These are phyloP conservation scores for Istiophorus platypterus DNA, from an alignment of 2,113 vertebrate genomes.

Conservation along the genomic window DNA sequence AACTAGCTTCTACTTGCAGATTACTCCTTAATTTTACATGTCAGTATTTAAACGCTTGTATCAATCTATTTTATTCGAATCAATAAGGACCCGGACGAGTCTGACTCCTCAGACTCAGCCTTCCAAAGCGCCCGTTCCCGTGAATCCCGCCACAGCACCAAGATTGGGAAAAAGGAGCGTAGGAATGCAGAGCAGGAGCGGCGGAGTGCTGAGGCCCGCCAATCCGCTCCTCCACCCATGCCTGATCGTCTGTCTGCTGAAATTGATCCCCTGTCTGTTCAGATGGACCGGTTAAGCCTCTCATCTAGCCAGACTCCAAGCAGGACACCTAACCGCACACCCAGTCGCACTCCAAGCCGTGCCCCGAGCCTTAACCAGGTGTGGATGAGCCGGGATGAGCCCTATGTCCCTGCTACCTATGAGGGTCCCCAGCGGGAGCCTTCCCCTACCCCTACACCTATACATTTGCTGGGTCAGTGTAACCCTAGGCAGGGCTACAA, in stretches of 20 bases:
- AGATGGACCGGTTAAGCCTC: constrained; percentile 97
- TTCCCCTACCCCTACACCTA: constrained; percentile 85
- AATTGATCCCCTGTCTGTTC: constrained; percentile 91
- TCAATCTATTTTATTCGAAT: constrained; percentile 16
- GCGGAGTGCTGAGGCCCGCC: constrained; percentile 70
- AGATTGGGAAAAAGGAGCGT: constrained; percentile 92
- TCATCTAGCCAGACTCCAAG: constrained; percentile 84
- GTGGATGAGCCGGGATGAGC: constrained; percentile 96
- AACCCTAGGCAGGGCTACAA: constrained; percentile 92
- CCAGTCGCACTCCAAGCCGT: constrained; percentile 82
- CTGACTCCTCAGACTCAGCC: constrained; percentile 96
- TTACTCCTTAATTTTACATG: not conserved
- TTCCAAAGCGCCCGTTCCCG: constrained; percentile 97
- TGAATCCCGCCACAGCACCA: constrained; percentile 94
- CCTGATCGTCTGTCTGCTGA: constrained; percentile 92
- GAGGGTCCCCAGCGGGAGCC: constrained; percentile 87
- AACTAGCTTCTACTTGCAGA: not conserved
- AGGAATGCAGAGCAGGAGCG: constrained; percentile 80
- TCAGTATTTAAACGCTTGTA: not conserved
- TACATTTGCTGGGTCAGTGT: constrained; percentile 93
- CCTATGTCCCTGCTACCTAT: constrained; percentile 86
- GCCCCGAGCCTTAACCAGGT: constrained; percentile 93
- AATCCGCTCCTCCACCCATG: constrained; percentile 82
- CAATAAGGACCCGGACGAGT: constrained; percentile 91
- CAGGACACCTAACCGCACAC: constrained; percentile 83